phyloP scores from a whole-genome alignment of 2,113 vertebrate genomes.

The Tragelaphus buxtoni region DNA sequence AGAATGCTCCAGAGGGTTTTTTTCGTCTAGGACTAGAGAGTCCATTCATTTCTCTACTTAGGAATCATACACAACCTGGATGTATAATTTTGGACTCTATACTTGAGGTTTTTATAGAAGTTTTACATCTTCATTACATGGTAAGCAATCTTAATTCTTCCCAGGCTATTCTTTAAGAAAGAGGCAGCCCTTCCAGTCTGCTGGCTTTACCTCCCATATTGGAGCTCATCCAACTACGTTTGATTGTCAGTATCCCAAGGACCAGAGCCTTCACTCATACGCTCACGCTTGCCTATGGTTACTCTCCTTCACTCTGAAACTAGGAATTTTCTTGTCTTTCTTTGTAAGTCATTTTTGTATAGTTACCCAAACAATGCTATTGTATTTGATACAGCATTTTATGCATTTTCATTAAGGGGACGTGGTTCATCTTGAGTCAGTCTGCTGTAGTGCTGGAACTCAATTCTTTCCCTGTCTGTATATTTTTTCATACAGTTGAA shows the following conservation, averaged over 20 bases:
- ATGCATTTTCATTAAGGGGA: not conserved
- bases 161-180: not conserved
- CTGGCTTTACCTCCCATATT: not conserved
- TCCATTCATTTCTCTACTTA: constrained; percentile 5
- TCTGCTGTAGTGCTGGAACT: not conserved
- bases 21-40: not conserved
- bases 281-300: not conserved
- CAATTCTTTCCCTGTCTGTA: not conserved
- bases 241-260: not conserved
- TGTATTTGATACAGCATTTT: not conserved
- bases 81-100: not conserved
- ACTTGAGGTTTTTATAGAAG: not conserved
- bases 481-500: not conserved
- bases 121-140: not conserved
- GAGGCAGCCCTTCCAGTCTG: not conserved
- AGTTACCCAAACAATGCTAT: not conserved
- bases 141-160: constrained; percentile 12
- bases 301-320: not conserved
- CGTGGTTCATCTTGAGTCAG: not conserved
- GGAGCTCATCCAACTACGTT: not conserved
- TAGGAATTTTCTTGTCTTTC: not conserved
- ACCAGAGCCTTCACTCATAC: not conserved
- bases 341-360: not conserved
- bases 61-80: not conserved
- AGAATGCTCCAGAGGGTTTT: not conserved